These are phyloP conservation scores for Agrilus biguttatus DNA, from an alignment of 2,888 invertebrate species.

Conservation along the genomic window DNA sequence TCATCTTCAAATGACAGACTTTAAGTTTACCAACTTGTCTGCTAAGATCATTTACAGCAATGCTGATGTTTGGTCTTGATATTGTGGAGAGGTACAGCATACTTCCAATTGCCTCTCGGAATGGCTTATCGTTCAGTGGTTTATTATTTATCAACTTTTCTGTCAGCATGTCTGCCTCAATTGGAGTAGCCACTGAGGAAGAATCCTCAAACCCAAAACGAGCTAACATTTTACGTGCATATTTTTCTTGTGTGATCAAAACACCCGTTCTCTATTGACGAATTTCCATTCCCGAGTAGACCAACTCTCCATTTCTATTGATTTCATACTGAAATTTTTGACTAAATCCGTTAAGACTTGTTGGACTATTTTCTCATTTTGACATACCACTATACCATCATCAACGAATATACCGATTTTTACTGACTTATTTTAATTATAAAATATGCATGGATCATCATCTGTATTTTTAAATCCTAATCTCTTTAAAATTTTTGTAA, in stretches of 20 bases:
- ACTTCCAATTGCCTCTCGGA: constrained; percentile 4
- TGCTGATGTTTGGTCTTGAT: constrained; percentile 3
- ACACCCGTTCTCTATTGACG: no score
- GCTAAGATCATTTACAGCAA: constrained; percentile 4
- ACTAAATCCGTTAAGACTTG: no score
- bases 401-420: background rate
- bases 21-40: background rate
- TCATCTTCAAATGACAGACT: constrained; percentile 4
- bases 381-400: background rate
- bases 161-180: no score
- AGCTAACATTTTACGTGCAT: no score
- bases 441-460: constrained; percentile 16
- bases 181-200: no score
- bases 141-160: no score
- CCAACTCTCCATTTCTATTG: no score
- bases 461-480: constrained; percentile 11
- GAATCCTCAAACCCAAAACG: no score
- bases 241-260: no score
- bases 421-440: constrained; percentile 7
- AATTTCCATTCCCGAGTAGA: no score
- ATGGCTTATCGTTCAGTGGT: background rate
- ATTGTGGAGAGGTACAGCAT: constrained; percentile 4
- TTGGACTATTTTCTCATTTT: no score
- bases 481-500: constrained; percentile 10
- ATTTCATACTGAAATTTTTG: no score